Evolutionary conservation across 1,140 invertebrate genomes (phyloP), one percentile per base, ranked within the genome.

Genomic region (Diorhabda elongata): DNA sequence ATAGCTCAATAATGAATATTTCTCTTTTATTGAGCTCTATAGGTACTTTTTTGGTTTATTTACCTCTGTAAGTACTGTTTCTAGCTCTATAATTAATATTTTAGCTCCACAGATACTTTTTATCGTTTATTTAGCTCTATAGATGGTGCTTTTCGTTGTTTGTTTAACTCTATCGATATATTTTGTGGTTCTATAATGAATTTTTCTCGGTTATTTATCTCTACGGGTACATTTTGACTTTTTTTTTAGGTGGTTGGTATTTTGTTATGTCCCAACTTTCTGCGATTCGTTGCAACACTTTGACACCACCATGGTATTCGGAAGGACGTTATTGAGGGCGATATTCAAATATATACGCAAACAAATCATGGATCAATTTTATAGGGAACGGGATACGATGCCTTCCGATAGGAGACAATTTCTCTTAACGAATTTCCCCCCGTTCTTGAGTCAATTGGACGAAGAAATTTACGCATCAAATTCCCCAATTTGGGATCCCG

Each of bases 401-500:
- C 90, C 94, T 1, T 88, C 90, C 0, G 94, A 97, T 74, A 94
- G 95, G 76, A 84, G 92, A 71, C 87, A 90, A 42, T 79, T 88
- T 61, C 84, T 89, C 1, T 77, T 89, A 4, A 87, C 85, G 43
- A 85, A 87, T 78, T 88, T 89, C 79, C 87, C 82, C 6, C 92
- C 93, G 68, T 97, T 98, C 82, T 82, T 98, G 44, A 90, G 92
- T 11, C 86, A 93, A 78, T 81, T 98, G 4, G 92, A 97, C 77
- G 88, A 91, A 67, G 95, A 98, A 78, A 89, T 98, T 57, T 92
- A 95, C 80, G 89, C 90, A 11, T 84, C 89, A 44, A 90, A 87
- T 73, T 97, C 95, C 0, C 94, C 94, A 0, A 97, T 98, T 67
- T 98, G 95, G 95, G 93, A 98, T 83, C 88, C 90, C 0, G 92